phyloP scores from a whole-genome alignment of 2,888 invertebrate genomes.

The Perizoma affinitatum region DNA sequence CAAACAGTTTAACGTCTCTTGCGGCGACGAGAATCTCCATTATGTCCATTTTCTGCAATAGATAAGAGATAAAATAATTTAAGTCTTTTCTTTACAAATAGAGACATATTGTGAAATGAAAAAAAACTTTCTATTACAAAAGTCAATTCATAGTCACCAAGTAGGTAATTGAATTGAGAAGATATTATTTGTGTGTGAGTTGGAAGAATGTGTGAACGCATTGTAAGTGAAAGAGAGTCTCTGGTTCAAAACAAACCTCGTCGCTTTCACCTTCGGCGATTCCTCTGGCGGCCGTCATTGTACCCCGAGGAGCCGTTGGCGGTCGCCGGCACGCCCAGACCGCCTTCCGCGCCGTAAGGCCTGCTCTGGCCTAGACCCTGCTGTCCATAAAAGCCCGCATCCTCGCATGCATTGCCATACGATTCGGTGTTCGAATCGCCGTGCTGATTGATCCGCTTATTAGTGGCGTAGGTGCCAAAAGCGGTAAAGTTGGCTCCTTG shows the following conservation, averaged over 20 bases:
- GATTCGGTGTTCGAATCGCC: constrained; percentile 50
- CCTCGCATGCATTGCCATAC: constrained; percentile 51
- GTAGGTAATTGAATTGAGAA: no score
- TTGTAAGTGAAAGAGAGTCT: constrained; percentile 63
- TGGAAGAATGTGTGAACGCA: constrained; percentile 26
- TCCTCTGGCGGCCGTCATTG: constrained; percentile 80
- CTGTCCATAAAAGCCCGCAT: constrained; percentile 60
- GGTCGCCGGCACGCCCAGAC: constrained; percentile 68
- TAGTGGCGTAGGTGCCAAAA: constrained; percentile 74
- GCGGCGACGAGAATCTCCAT: constrained; percentile 78
- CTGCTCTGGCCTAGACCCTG: constrained; percentile 70
- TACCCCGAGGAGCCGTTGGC: constrained; percentile 80
- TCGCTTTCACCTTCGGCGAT: constrained; percentile 78
- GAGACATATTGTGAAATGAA: no score
- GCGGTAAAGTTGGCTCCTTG: constrained; percentile 78
- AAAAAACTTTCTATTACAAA: no score
- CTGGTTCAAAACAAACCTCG: constrained; percentile 83
- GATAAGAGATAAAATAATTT: constrained; percentile 43
- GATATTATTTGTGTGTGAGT: constrained; percentile 12
- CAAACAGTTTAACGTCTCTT: constrained; percentile 68
- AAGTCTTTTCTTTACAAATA: constrained; percentile 2
- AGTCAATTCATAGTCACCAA: no score
- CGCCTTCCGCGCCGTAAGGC: constrained; percentile 59
- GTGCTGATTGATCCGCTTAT: constrained; percentile 47
- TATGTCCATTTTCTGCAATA: constrained; percentile 78